Percentiles rank a stretch among this genome's conserved stretches.
Evolutionary conservation across 1,140 invertebrate genomes (phyloP).

Genomic region (Saxidomus purpurata): DNA sequence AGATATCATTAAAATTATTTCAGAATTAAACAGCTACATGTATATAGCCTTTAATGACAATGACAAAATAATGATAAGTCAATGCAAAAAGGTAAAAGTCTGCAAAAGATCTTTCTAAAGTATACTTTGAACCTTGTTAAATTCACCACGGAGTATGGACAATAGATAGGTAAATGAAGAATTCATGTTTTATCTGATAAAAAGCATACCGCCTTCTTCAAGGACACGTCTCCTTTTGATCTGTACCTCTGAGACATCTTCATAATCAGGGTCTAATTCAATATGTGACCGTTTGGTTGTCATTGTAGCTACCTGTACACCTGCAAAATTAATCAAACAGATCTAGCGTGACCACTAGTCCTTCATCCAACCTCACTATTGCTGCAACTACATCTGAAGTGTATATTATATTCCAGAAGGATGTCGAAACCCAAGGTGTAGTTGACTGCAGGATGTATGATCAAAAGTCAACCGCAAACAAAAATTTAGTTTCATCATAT

Average conservation of each 20-base stretch:
- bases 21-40: too few species aligned
- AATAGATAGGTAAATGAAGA: too few species aligned
- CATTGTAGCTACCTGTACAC: constrained; percentile 36
- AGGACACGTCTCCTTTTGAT: constrained; percentile 77
- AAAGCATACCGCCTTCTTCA: constrained; percentile 79
- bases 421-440: not conserved
- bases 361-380: not conserved
- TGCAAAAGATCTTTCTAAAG: too few species aligned
- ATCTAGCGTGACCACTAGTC: not conserved
- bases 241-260: constrained; percentile 78
- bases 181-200: too few species aligned
- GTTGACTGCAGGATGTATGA: not conserved
- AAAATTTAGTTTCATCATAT: not conserved
- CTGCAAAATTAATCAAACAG: not conserved
- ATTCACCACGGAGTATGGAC: too few species aligned
- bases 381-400: not conserved
- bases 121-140: too few species aligned
- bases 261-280: constrained; percentile 78
- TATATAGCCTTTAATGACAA: too few species aligned
- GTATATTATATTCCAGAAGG: not conserved
- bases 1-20: too few species aligned
- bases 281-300: constrained; percentile 59
- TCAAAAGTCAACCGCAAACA: not conserved
- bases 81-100: too few species aligned
- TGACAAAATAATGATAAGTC: too few species aligned